Evolutionary conservation across 1,140 invertebrate genomes (phyloP), one percentile per base, ranked within the genome.

Genomic region (Stegodyphus dumicola): DNA sequence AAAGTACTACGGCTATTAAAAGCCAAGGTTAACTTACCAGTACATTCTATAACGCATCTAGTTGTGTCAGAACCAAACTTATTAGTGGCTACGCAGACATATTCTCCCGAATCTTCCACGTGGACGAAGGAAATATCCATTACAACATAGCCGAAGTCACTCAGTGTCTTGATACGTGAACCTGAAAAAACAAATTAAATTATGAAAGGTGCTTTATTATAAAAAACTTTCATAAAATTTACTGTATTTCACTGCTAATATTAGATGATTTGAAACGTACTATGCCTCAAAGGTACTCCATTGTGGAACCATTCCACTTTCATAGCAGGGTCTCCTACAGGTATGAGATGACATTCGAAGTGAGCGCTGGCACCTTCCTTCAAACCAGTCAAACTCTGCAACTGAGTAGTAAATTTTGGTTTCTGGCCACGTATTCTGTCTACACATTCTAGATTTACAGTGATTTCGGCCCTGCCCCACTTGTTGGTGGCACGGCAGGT

Each of bases 241-340:
- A 67, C 18, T 6, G 4, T 18, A 67, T 7, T 33, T 33, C 33
- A 33, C 33, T 1, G 33, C 33, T 60, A 60, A 60, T 60, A 60
- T 10, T 33, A 33, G 33, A 33, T 60, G 15, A 5, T 60, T 60
- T 60, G 56, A 60, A 60, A 84, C 88, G 89, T 87, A 90, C 96
- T 96, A 88, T 98, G 95, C 73, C 95, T 92, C 69, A 98, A 89
- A 49, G 95, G 95, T 89, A 95, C 93, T 6, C 96, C 96, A 90
- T 98, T 97, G 87, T 98, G 95, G 91, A 96, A 98, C 97, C 97
- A 99, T 91, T 98, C 97, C 17, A 99, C 95, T 89, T 95, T 96
- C 91, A 98, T 93, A n/a, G 95, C 93, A 10, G 96, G 96, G 92
- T 98, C 97, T 88, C 97, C 95, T 54, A 97, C 93, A 18, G 97